These are phyloP conservation scores for Oreortyx pictus DNA, from an alignment of 2,797 vertebrate genomes.

Conservation along the genomic window DNA sequence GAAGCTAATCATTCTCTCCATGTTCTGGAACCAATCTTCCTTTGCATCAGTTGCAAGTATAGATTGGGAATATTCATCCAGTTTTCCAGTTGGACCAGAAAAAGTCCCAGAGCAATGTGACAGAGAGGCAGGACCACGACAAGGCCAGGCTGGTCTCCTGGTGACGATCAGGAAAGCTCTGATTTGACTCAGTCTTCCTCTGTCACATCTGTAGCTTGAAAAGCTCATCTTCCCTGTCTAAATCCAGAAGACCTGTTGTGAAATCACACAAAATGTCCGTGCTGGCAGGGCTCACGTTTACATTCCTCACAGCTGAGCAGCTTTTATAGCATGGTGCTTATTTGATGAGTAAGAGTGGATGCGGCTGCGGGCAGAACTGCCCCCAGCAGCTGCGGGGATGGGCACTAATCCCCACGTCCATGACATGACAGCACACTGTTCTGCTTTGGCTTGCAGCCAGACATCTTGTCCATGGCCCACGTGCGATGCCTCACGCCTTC, in stretches of 20 bases:
- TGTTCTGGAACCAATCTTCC: background rate
- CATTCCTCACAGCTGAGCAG: fast-evolving
- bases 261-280: constrained; percentile 14
- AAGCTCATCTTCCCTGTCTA: background rate
- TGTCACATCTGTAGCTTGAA: background rate
- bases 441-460: constrained; percentile 81
- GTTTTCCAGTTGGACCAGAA: background rate
- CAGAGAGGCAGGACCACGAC: background rate
- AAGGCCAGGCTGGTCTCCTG: background rate
- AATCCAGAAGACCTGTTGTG: background rate
- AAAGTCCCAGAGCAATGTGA: background rate
- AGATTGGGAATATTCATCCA: background rate
- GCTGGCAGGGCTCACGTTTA: background rate
- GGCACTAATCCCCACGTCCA: background rate
- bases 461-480: constrained; percentile 89
- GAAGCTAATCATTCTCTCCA: background rate
- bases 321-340: background rate
- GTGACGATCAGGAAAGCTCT: background rate
- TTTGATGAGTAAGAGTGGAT: background rate
- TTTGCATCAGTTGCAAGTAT: background rate
- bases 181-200: background rate
- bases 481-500: constrained; percentile 84
- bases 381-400: background rate
- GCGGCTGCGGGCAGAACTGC: constrained; percentile 13
- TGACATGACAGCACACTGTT: background rate